These are phyloP conservation scores for Smithornis capensis DNA, from an alignment of 2,113 vertebrate species.

Conservation along the genomic window DNA sequence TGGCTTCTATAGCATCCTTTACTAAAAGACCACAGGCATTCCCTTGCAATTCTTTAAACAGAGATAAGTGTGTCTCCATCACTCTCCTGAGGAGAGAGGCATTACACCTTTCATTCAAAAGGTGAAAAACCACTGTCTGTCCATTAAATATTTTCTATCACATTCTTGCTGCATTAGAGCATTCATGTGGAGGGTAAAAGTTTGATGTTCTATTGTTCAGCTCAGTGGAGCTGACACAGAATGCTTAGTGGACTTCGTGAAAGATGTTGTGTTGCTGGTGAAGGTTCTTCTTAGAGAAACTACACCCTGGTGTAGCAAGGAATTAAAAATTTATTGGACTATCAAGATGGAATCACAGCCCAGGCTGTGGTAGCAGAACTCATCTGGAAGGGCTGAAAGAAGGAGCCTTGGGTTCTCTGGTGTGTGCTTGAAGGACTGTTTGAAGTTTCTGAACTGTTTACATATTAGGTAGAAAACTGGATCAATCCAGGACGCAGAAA, in stretches of 20 bases:
- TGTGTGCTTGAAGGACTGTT: background rate
- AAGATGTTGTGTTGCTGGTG: background rate
- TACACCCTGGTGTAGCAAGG: background rate
- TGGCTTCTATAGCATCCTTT: background rate
- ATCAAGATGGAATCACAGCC: background rate
- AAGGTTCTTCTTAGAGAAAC: background rate
- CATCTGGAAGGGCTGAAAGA: background rate
- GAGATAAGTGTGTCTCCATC: background rate
- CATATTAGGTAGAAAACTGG: background rate
- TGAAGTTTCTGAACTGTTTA: background rate
- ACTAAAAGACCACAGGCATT: background rate
- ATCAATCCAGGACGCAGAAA: background rate
- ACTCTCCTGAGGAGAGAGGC: background rate
- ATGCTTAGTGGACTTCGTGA: background rate
- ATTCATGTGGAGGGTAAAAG: background rate
- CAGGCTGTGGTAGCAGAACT: background rate
- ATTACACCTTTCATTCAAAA: background rate
- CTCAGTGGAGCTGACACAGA: background rate
- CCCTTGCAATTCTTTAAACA: background rate
- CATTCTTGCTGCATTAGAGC: background rate
- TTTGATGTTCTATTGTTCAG: background rate
- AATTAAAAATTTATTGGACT: background rate
- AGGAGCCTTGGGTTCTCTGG: background rate
- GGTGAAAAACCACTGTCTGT: background rate
- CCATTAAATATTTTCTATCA: background rate